These are phyloP conservation scores for Pelochelys cantorii DNA, from an alignment of 2,797 vertebrate species.

Conservation along the genomic window DNA sequence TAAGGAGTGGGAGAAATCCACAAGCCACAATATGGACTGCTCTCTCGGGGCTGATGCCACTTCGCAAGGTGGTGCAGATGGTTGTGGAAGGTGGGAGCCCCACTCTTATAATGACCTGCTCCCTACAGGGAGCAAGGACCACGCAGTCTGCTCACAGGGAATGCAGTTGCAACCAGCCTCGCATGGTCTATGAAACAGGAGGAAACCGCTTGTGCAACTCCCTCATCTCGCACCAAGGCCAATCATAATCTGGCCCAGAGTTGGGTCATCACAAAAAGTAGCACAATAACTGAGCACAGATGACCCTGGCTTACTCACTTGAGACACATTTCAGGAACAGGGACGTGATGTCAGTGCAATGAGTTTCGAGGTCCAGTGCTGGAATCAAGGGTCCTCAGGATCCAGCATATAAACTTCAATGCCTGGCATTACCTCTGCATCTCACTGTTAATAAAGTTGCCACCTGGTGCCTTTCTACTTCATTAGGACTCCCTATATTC, in stretches of 20 bases:
- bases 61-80: not conserved
- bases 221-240: not conserved
- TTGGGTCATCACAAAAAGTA: not conserved
- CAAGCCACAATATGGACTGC: not conserved
- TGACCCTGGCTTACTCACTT: rapidly evolving
- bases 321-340: not conserved
- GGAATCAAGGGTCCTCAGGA: constrained; percentile 53
- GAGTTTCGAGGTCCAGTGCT: not conserved
- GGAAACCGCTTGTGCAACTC: not conserved
- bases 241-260: not conserved
- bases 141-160: not conserved
- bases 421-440: constrained; percentile 55
- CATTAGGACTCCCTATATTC: not conserved
- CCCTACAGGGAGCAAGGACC: not conserved
- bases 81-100: not conserved
- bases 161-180: not conserved
- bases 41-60: not conserved
- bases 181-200: not conserved
- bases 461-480: constrained; percentile 48
- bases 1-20: not conserved
- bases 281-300: rapidly evolving
- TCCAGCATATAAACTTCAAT: constrained; percentile 10
- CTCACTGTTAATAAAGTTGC: constrained; percentile 70
- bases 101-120: not conserved
- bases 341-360: rapidly evolving